Conservation (phyloP, 1,140 invertebrate species). For the Drosophila miranda region DNA sequence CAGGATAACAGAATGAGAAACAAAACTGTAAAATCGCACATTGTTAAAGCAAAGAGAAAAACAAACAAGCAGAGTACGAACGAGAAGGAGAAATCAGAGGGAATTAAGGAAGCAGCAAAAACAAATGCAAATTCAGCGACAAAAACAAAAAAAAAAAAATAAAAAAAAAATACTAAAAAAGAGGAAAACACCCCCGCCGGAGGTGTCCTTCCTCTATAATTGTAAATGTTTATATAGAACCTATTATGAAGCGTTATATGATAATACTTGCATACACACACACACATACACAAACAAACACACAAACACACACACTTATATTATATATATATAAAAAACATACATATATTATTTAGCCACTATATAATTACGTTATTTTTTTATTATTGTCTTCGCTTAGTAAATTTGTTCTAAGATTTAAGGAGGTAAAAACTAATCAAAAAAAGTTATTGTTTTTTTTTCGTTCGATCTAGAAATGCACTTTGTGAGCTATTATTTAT, state of each 20-base stretch:
- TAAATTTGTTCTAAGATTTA: constrained; percentile 67
- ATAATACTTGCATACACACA: constrained; percentile 64
- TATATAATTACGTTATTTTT: constrained; percentile 42
- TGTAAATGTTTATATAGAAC: constrained; percentile 75
- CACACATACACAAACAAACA: constrained; percentile 38
- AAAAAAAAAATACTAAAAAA: constrained; percentile 13
- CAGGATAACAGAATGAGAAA: constrained; percentile 40
- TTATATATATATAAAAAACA: constrained; percentile 31
- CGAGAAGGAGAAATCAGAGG: not conserved
- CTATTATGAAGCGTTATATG: constrained; percentile 69
- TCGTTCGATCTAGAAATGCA: constrained; percentile 48
- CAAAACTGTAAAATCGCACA: constrained; percentile 69
- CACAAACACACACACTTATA: constrained; percentile 39
- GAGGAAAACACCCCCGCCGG: not conserved
- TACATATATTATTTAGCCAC: constrained; percentile 47
- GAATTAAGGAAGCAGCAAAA: not conserved
- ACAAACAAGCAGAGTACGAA: constrained; percentile 11
- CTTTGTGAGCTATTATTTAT: constrained; percentile 65
- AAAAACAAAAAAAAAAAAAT: constrained; percentile 1
- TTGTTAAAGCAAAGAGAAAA: constrained; percentile 53
- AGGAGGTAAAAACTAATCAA: constrained; percentile 55
- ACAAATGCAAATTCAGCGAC: not conserved
- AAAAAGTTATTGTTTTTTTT: constrained; percentile 45
- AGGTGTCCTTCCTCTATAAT: constrained; percentile 58
- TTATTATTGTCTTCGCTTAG: constrained; percentile 52